A percentile compares a stretch with the other conserved stretches of the same genome.
Conservation (phyloP, 2,797 vertebrate genomes). For the Cryptoblepharus egeriae region DNA sequence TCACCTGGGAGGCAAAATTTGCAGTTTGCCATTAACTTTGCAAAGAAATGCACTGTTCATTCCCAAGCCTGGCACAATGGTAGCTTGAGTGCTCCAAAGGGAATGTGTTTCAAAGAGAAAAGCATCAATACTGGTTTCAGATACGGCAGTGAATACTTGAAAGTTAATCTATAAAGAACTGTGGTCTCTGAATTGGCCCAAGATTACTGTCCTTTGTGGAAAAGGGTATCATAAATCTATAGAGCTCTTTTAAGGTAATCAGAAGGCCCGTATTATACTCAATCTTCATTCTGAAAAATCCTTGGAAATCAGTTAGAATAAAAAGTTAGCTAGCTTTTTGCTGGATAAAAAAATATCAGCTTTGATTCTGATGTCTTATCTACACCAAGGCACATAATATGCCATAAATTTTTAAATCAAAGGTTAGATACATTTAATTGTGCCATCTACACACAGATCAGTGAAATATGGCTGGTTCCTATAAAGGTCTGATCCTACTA, state of each 20-base stretch:
- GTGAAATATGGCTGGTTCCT: not conserved
- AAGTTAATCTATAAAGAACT: slow-evolving; percentile 17
- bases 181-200: not conserved
- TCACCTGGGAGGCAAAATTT: not conserved
- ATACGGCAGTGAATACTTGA: not conserved
- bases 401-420: not conserved
- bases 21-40: not conserved
- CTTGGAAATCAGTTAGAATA: slow-evolving; percentile 8
- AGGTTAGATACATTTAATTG: not conserved
- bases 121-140: slow-evolving; percentile 32
- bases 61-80: not conserved
- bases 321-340: not conserved
- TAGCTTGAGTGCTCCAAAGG: not conserved
- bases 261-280: not conserved
- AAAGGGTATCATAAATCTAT: not conserved
- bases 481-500: not conserved
- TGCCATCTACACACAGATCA: not conserved
- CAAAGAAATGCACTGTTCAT: not conserved
- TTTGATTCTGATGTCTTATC: not conserved
- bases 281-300: slow-evolving; percentile 12
- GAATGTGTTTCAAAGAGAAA: slow-evolving; percentile 17
- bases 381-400: rapidly evolving
- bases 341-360: not conserved
- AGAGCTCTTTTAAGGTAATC: slow-evolving; percentile 8
- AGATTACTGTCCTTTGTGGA: not conserved